Evolutionary conservation across 1,140 invertebrate species (phyloP).

Genomic region (Apis dorsata): DNA sequence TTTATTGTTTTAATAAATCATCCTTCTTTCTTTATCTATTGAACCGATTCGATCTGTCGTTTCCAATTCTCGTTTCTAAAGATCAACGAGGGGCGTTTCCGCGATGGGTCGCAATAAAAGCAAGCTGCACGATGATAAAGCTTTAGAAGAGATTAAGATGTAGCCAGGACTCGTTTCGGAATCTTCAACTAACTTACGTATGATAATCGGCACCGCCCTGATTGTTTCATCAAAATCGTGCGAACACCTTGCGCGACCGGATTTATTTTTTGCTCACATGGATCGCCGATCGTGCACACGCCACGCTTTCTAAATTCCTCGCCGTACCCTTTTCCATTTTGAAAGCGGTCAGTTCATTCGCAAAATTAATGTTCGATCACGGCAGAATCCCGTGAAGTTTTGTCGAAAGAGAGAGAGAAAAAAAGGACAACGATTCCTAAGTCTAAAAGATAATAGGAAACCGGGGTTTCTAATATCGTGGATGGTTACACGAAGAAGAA

Average conservation of each 20-base stretch:
- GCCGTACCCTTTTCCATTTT: no score
- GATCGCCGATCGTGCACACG: neutral
- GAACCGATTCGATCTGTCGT: neutral
- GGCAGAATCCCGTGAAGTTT: constrained; percentile 46
- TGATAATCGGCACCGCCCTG: constrained; percentile 38
- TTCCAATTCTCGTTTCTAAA: neutral
- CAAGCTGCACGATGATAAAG: constrained; percentile 27
- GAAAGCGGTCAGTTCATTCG: constrained; percentile 42
- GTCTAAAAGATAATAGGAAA: constrained; percentile 42
- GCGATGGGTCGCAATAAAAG: neutral
- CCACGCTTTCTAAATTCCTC: neutral
- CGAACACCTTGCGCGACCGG: constrained; percentile 50
- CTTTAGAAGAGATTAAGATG: constrained; percentile 12
- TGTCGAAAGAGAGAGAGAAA: constrained; percentile 20
- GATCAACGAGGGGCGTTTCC: neutral
- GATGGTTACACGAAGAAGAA: constrained; percentile 49
- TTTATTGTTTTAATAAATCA: neutral
- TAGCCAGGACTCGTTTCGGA: neutral
- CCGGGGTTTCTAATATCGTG: constrained; percentile 46
- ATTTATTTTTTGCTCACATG: neutral
- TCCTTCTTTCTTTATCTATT: neutral
- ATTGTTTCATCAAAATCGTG: constrained; percentile 56
- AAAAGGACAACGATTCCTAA: constrained; percentile 9
- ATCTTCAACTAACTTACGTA: constrained; percentile 5
- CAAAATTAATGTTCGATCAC: constrained; percentile 62